A percentile compares a stretch with the other conserved stretches of the same genome.
phyloP scores from a whole-genome alignment of 2,888 invertebrate genomes.

The Ischnus inquisitorius region DNA sequence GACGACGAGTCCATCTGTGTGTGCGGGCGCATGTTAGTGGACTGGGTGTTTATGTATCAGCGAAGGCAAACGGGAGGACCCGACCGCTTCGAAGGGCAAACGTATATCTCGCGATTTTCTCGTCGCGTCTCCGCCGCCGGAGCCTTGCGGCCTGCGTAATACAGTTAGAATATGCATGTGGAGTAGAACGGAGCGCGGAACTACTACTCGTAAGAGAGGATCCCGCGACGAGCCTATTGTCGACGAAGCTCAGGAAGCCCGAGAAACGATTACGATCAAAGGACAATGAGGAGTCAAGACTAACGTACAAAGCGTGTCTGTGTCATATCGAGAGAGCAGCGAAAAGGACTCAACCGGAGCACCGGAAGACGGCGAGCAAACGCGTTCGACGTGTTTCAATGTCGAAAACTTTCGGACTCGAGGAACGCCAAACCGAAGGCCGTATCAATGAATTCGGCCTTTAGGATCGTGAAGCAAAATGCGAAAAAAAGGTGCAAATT shows the following conservation, averaged over 20 bases:
- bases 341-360: conserved; percentile 6
- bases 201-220: neutral
- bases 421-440: too few species aligned
- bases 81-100: conserved; percentile 31
- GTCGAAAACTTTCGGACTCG: conserved; percentile 16
- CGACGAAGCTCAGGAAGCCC: conserved; percentile 23
- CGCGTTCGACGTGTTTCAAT: conserved; percentile 4
- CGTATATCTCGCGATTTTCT: conserved; percentile 37
- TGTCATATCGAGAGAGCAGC: conserved; percentile 27
- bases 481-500: too few species aligned
- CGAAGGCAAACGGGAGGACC: conserved; percentile 10
- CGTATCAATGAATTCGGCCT: too few species aligned
- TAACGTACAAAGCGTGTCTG: neutral
- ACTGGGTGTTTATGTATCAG: neutral
- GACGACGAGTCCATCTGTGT: neutral
- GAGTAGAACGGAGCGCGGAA: neutral
- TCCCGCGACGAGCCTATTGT: conserved; percentile 46
- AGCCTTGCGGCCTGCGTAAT: conserved; percentile 1
- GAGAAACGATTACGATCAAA: conserved; percentile 59
- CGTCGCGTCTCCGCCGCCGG: neutral
- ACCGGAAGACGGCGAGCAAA: conserved; percentile 16
- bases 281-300: conserved; percentile 17
- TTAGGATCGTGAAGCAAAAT: too few species aligned
- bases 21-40: neutral
- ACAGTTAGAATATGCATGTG: neutral